Conservation (phyloP, 2,888 invertebrate genomes). For the Stenolophus ochropezus region DNA sequence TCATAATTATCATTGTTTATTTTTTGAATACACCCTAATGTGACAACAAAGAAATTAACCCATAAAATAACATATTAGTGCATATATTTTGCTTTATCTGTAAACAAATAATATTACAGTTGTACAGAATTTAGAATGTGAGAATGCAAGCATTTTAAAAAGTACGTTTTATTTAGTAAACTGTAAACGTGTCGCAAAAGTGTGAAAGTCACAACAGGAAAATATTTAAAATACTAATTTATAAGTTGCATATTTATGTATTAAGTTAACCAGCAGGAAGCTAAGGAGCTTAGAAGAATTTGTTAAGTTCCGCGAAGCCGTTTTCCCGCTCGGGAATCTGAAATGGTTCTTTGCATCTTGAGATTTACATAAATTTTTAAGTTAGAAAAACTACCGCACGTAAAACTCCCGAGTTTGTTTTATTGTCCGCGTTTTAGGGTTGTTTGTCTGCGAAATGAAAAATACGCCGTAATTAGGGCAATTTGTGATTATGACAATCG, state of each 20-base stretch:
- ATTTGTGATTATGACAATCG: background rate
- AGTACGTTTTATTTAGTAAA: background rate
- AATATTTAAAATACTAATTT: background rate
- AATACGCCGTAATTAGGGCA: background rate
- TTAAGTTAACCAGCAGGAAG: background rate
- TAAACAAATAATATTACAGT: too few relatives aligned
- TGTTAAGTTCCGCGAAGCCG: background rate
- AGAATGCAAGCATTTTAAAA: background rate
- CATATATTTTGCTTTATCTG: too few relatives aligned
- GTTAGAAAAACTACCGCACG: background rate
- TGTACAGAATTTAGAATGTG: too few relatives aligned
- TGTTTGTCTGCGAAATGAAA: background rate
- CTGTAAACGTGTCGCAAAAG: background rate
- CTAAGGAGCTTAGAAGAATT: conserved; percentile 5
- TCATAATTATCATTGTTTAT: too few relatives aligned
- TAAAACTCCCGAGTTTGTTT: background rate
- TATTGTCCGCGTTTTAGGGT: background rate
- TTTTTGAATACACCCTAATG: too few relatives aligned
- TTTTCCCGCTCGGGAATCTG: background rate
- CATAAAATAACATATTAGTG: too few relatives aligned
- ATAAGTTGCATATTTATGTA: background rate
- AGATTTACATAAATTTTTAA: conserved; percentile 3
- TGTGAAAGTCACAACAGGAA: background rate
- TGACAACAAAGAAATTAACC: too few relatives aligned
- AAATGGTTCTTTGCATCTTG: background rate